Evolutionary conservation across 2,113 vertebrate genomes (phyloP).

Genomic region (Carettochelys insculpta): DNA sequence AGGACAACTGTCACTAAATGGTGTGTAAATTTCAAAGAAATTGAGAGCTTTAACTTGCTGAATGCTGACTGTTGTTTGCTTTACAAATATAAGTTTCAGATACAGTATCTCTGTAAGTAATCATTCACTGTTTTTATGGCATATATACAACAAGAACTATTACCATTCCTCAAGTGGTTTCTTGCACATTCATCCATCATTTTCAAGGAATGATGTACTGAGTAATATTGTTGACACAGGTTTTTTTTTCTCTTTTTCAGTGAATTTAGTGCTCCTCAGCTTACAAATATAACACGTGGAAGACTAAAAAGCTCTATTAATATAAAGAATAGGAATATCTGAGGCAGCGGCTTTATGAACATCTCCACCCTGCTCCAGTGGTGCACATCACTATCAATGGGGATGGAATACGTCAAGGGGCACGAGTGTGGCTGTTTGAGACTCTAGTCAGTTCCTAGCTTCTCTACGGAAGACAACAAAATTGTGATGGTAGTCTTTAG

Average conservation of each 20-base stretch:
- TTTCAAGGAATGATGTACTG: neutral
- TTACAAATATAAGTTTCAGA: neutral
- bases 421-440: neutral
- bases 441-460: neutral
- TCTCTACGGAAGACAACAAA: neutral
- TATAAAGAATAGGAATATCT: neutral
- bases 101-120: neutral
- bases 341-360: neutral
- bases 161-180: neutral
- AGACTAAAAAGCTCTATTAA: neutral
- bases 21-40: neutral
- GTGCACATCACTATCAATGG: neutral
- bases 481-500: conserved; percentile 13
- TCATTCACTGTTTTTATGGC: neutral
- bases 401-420: neutral
- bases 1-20: neutral
- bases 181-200: neutral
- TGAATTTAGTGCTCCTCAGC: neutral
- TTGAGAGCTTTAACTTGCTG: neutral
- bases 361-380: neutral
- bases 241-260: neutral
- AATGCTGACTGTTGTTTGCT: neutral
- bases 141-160: neutral
- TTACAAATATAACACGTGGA: neutral
- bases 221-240: neutral